Base-by-base conservation (phyloP, 2,113 vertebrate species). In the Neolamprologus fasciatus region DNA sequence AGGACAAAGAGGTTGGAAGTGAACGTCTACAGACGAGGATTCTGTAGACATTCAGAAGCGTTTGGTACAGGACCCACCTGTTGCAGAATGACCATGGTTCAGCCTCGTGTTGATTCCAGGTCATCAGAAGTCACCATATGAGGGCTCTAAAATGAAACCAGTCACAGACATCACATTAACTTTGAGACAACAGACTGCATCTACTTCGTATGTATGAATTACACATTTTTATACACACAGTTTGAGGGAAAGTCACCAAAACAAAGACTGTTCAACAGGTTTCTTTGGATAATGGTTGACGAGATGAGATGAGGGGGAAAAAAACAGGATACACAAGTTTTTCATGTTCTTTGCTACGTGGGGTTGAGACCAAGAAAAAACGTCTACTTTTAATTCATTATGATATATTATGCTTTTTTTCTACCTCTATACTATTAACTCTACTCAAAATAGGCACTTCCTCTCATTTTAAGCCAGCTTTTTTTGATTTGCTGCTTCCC, bases 21-120 rank as follows among this genome's bases (percentile, higher is more conserved):
- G 21, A 45, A 47, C 0, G 61, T 66, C 7, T 66, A 13, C 19
- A 37, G 10, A 37, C 0, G 7, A 37, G 33, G 61, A 37, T 8
- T 66, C 71, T 47, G 71, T 14, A 28, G 9, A 76, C 1, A 8
- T 31, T 5, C 23, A 47, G 23, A 80, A n/a, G 0, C 17, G 4
- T 16, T 79, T 5, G 14, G 21, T 47, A 35, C 14, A 16, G 5
- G 45, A 68, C 90, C 10, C 42, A 97, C 96, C 96, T 97, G 96
- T 87, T 96, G 96, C 88, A 97, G 94, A 93, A 97, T 97, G 95
- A 97, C 96, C 96, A 97, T 96, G 92, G 80, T 93, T 95, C 91
- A 95, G 91, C 85, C 76, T 87, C 28, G 63, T 71, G 81, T 92
- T 80, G 92, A 92, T 53, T 90, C 89, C 92, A 91, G 95, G 91